phyloP scores from a whole-genome alignment of 2,113 vertebrate species.

The Boulengerochromis microlepis region DNA sequence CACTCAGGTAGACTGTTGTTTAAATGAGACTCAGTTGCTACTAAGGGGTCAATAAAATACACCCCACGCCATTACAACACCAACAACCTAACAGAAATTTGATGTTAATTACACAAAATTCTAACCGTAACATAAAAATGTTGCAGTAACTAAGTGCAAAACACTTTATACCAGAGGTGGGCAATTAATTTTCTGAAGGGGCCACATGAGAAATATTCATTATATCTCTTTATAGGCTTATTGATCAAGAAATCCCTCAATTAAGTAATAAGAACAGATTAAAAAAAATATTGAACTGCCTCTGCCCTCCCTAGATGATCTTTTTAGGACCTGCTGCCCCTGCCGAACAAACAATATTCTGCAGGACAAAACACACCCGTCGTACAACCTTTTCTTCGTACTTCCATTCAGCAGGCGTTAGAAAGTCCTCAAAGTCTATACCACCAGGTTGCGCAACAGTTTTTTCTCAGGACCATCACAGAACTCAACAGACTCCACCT shows the following conservation, averaged over 20 bases:
- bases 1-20: background rate
- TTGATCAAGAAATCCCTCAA: background rate
- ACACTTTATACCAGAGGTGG: background rate
- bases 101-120: background rate
- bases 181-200: background rate
- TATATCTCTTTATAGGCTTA: background rate
- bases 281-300: rapidly evolving
- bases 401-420: background rate
- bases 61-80: background rate
- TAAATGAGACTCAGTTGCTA: background rate
- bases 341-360: background rate
- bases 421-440: background rate
- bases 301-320: background rate
- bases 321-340: background rate
- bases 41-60: background rate
- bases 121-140: background rate
- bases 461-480: background rate
- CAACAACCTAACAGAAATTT: background rate
- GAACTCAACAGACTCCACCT: background rate
- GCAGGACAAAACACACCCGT: background rate
- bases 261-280: background rate
- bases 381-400: background rate
- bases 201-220: background rate
- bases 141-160: background rate
- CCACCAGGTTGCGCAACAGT: background rate